Conservation (phyloP, 2,888 invertebrate genomes). For the Palloptera scutellata region DNA sequence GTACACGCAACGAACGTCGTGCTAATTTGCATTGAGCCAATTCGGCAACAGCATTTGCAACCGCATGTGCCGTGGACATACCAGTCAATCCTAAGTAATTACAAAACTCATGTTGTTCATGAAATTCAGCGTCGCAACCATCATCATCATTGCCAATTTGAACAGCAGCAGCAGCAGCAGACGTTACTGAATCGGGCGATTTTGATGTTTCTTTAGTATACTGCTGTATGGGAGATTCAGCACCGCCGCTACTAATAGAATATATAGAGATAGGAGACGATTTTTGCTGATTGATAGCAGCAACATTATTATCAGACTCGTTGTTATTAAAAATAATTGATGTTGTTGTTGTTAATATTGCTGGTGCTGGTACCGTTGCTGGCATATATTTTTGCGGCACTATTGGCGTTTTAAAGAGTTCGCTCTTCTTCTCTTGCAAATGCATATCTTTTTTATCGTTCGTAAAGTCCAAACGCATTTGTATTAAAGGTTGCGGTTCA, state of each 20-base stretch:
- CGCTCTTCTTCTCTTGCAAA: conserved; percentile 39
- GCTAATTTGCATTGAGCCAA: conserved; percentile 53
- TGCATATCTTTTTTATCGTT: conserved; percentile 42
- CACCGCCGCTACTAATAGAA: neutral
- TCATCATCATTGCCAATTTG: neutral
- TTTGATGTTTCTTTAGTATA: too few relatives aligned
- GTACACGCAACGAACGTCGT: conserved; percentile 56
- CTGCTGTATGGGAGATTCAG: neutral
- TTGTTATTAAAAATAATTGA: neutral
- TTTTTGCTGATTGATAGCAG: neutral
- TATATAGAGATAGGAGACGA: neutral
- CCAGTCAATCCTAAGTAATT: conserved; percentile 61
- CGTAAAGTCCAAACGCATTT: conserved; percentile 39
- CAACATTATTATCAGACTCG: neutral
- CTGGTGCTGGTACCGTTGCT: conserved; percentile 6
- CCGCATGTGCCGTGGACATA: conserved; percentile 58
- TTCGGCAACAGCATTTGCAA: conserved; percentile 54
- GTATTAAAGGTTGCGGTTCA: conserved; percentile 33
- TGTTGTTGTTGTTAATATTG: conserved; percentile 13
- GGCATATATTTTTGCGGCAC: conserved; percentile 43
- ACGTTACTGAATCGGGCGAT: neutral
- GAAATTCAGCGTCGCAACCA: conserved; percentile 36
- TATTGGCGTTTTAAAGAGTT: conserved; percentile 49
- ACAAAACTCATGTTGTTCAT: conserved; percentile 62
- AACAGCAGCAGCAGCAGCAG: neutral